Evolutionary conservation across 92 coral and sea anemone species (phyloP), one percentile per base, ranked within the genome.

Genomic region (Virgularia gustaviana): DNA sequence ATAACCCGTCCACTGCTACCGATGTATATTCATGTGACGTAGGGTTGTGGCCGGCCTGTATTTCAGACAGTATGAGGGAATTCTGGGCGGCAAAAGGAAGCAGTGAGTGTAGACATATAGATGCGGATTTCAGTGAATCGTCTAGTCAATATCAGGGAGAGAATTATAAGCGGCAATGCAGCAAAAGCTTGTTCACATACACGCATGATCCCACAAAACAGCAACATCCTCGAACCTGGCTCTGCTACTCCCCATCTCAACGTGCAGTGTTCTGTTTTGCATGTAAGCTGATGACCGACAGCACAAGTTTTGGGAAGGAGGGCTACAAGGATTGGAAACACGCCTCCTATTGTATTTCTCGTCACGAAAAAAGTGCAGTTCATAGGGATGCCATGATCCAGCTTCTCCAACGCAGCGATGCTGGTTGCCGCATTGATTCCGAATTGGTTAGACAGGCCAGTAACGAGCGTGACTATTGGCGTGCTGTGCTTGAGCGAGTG

Each of bases 401-500:
- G 45, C 19, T 43, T 56, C 45, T 67, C 74, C 41, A 67, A 54
- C 41, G 61, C 41, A 20, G 32, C 29, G 65, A 59, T 59, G 65
- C 65, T 20, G 29, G 29, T 29, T 20, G 29, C 29, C 65, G 74
- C 20, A 24, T 42, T 13, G 74, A 43, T 37, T 41, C 41, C 30
- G 16, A 72, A 29, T 63, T 70, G 29, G 52, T 71, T 31, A 53
- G 56, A 66, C 78, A 72, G 73, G 24, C 38, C 36, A 65, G 42
- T 38, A 57, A 56, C 57, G 73, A 65, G 42, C 57, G 38, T 36
- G 73, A 27, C 42, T 65, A 65, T 65, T 34, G 28, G 19, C 38
- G 36, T 37, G 59, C 73, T 23, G 73, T 65, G 57, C 73, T 65
- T 56, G 73, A 65, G 42, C 38, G 73, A 35, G 71, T 63, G 31